phyloP scores from a whole-genome alignment of 2,888 invertebrate genomes.

The Mongoloraphidia duomilia region DNA sequence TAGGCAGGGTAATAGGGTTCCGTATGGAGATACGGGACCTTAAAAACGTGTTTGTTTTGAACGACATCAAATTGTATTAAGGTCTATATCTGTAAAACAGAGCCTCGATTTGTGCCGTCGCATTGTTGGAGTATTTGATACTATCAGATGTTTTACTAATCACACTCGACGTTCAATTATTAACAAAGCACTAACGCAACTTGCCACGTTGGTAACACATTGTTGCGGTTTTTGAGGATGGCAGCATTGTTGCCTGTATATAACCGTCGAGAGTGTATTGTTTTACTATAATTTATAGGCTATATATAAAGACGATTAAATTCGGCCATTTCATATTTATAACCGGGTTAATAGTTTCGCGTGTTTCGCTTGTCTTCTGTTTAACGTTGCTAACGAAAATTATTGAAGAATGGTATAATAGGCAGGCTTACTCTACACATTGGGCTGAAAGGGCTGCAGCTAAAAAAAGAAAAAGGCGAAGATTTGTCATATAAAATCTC shows the following conservation, averaged over 20 bases:
- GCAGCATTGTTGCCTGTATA: background rate
- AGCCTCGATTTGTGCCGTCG: background rate
- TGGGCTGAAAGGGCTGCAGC: no score
- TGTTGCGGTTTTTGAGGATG: conserved; percentile 1
- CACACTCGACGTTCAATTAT: conserved; percentile 29
- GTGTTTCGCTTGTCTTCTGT: background rate
- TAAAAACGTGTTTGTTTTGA: no score
- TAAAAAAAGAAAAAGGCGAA: no score
- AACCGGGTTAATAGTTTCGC: background rate
- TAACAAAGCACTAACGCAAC: conserved; percentile 25
- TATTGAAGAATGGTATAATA: background rate
- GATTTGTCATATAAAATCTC: no score
- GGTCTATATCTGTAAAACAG: background rate
- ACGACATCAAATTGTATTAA: background rate
- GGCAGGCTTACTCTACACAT: no score
- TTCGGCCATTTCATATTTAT: background rate
- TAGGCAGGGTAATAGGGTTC: no score
- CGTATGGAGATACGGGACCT: no score
- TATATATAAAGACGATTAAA: conserved; percentile 1
- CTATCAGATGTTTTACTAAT: conserved; percentile 26
- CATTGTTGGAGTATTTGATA: conserved; percentile 9
- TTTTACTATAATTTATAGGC: conserved; percentile 1
- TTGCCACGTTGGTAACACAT: conserved; percentile 1
- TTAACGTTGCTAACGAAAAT: background rate
- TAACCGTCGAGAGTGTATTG: background rate